Evolutionary conservation across 2,888 invertebrate genomes (phyloP), one percentile per base, ranked within the genome.

Genomic region (Frankliniella intonsa): DNA sequence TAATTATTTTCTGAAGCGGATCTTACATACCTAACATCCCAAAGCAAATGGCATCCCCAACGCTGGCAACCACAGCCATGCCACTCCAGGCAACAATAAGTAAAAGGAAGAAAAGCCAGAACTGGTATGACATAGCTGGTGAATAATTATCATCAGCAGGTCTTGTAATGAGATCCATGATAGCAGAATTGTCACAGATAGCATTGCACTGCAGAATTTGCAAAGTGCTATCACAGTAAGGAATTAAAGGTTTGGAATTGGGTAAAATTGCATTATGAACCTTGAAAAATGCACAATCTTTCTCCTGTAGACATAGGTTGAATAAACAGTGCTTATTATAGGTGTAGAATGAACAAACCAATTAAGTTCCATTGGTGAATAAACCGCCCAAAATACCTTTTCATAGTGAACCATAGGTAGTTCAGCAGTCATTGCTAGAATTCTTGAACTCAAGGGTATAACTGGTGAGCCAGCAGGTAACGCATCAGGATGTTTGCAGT

Each of bases 41-140:
- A 87, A 97, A 96, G 86, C 96, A 96, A 83, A 97, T 94, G 0
- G 97, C 94, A 89, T 98, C 97, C 1, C 94, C 94, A 82, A 97
- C 92, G 84, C 95, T 95, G 25, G 96, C 94, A 3, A 95, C 93
- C 0, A 97, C 94, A 0, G 96, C 94, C 91, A 96, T 95, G 3
- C 94, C 93, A 49, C 94, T 89, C 94, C 96, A 97, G 83, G 93
- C 94, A 17, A 94, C 85, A n/a, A 94, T 90, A 88, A 95, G 92
- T 82, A 95, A 89, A 49, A 91, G 85, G 84, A 96, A 92, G 86
- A 97, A 94, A 84, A 94, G 86, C 93, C 95, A 94, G 87, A 97
- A 97, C 85, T 93, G 92, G 84, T 91, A 87, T 1, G 85, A 84
- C 51, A 27, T 65, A 17, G 80, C 82, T 85, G 62, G 81, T 12